Conservation (phyloP, 1,140 invertebrate species). For the Drosophila ficusphila region DNA sequence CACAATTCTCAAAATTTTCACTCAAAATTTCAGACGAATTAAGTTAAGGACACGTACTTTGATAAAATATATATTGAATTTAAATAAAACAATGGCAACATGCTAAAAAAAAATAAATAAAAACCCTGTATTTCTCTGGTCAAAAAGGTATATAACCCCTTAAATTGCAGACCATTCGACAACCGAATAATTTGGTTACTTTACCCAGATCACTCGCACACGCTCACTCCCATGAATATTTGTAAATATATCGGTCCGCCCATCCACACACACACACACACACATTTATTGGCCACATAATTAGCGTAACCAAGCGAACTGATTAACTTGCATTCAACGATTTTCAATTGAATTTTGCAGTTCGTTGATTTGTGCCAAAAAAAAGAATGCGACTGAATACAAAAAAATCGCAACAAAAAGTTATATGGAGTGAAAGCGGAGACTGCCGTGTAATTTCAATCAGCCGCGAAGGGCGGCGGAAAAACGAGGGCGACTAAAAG, state of each 20-base stretch:
- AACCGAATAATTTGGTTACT: conserved; percentile 50
- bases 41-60: too few species aligned
- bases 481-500: conserved; percentile 20
- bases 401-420: conserved; percentile 20
- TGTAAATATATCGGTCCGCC: conserved; percentile 14
- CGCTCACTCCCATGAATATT: conserved; percentile 13
- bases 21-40: too few species aligned
- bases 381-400: conserved; percentile 24
- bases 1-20: too few species aligned
- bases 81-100: too few species aligned
- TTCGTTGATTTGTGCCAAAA: conserved; percentile 77
- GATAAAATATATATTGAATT: too few species aligned
- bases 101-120: too few species aligned
- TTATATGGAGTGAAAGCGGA: conserved; percentile 18
- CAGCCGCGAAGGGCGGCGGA: conserved; percentile 43
- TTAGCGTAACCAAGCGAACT: conserved; percentile 80
- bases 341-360: conserved; percentile 82
- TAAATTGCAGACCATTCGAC: conserved; percentile 22
- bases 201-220: conserved; percentile 14
- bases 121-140: too few species aligned
- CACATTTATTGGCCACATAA: conserved; percentile 63
- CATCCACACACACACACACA: not conserved
- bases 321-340: conserved; percentile 81
- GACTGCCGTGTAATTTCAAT: conserved; percentile 66
- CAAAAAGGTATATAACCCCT: too few species aligned